These are phyloP conservation scores for Drosophila pectinifera DNA, from an alignment of 1,140 invertebrate species.

Conservation along the genomic window DNA sequence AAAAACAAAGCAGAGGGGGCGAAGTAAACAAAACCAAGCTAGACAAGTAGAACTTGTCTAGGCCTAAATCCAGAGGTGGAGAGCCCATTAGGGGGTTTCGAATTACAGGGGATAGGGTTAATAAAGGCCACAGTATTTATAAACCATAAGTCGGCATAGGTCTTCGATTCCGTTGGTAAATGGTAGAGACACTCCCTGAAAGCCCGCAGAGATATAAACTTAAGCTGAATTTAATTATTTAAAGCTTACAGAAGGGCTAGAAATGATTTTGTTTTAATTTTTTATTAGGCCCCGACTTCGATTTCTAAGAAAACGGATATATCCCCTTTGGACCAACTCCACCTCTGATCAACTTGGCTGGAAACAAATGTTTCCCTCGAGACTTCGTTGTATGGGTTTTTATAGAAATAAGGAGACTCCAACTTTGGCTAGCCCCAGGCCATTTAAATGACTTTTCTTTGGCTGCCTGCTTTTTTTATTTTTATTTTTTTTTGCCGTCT, in stretches of 20 bases:
- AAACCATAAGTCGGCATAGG: no score
- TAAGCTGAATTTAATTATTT: no score
- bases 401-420: slow-evolving; percentile 42
- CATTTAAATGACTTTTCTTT: slow-evolving; percentile 78
- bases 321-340: not conserved
- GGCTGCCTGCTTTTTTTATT: not conserved
- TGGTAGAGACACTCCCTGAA: no score
- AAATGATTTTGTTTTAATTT: not conserved
- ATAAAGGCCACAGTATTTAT: no score
- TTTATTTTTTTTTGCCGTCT: slow-evolving; percentile 30
- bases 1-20: slow-evolving; percentile 27
- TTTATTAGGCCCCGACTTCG: not conserved
- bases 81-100: not conserved
- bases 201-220: no score
- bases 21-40: slow-evolving; percentile 41
- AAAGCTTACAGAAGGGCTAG: no score
- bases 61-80: slow-evolving; percentile 58
- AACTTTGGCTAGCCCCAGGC: slow-evolving; percentile 45
- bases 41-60: slow-evolving; percentile 82
- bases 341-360: slow-evolving; percentile 21
- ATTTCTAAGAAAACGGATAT: not conserved
- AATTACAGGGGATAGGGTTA: no score
- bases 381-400: slow-evolving; percentile 19
- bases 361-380: slow-evolving; percentile 49
- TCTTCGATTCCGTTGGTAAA: no score